Percentiles rank a stretch among this genome's conserved stretches.
Evolutionary conservation across 2,888 invertebrate species (phyloP).

Genomic region (Hydrotaea cyrtoneurina): DNA sequence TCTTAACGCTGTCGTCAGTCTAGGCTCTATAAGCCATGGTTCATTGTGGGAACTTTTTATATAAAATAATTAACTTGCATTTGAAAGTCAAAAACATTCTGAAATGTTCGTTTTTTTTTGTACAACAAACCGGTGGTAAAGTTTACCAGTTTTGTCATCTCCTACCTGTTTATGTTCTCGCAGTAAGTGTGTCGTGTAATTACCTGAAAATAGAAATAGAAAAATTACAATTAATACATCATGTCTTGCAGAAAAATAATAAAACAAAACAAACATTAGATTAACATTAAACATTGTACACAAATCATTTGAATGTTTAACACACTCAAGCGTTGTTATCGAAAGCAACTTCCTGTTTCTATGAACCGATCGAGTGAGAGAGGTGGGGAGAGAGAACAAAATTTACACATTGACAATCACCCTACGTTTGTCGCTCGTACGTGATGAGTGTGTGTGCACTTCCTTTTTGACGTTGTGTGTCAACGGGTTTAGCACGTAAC

Average conservation of each 20-base stretch:
- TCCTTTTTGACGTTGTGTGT: slow-evolving; percentile 17
- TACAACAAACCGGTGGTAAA: too few relatives aligned
- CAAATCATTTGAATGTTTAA: background rate
- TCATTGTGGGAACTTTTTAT: too few relatives aligned
- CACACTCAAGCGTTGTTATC: background rate
- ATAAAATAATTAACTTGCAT: too few relatives aligned
- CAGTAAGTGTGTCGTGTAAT: background rate
- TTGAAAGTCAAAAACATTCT: too few relatives aligned
- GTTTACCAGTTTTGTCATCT: background rate
- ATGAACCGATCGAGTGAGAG: too few relatives aligned
- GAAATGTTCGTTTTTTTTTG: too few relatives aligned
- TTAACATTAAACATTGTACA: background rate
- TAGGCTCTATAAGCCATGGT: too few relatives aligned
- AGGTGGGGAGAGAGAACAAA: background rate
- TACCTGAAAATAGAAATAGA: slow-evolving; percentile 7
- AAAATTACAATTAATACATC: background rate
- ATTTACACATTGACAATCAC: slow-evolving; percentile 4
- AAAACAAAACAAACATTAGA: background rate
- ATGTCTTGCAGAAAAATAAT: background rate
- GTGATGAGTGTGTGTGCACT: slow-evolving; percentile 18
- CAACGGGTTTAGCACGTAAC: slow-evolving; percentile 8
- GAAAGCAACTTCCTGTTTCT: slow-evolving; percentile 10
- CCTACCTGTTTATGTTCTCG: background rate
- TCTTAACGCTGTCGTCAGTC: too few relatives aligned
- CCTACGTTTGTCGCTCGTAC: background rate